Percentiles rank a stretch among this genome's conserved stretches.
Evolutionary conservation across 2,113 vertebrate species (phyloP).

Genomic region (Lampris megalopsis): DNA sequence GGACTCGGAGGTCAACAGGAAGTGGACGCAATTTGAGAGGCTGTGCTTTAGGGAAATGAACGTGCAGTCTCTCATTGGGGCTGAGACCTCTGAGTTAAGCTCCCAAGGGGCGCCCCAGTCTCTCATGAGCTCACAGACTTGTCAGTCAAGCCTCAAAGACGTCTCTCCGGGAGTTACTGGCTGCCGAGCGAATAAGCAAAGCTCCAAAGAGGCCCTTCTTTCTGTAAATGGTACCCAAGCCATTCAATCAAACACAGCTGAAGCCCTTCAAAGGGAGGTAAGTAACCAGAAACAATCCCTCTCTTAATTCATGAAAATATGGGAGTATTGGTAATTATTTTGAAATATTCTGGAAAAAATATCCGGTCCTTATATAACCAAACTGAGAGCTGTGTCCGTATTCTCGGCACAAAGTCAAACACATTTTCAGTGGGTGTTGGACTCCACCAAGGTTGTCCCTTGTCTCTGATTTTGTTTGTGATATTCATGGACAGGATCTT

Average conservation of each 20-base stretch:
- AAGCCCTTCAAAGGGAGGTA: conserved; percentile 89
- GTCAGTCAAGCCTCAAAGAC: conserved; percentile 39
- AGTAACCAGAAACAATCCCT: conserved; percentile 6
- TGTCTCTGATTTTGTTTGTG: too few relatives aligned
- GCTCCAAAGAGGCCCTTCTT: conserved; percentile 6
- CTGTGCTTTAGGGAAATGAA: conserved; percentile 86
- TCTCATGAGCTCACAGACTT: conserved; percentile 14
- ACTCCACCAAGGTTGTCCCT: too few relatives aligned
- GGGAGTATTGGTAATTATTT: too few relatives aligned
- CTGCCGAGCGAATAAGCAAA: conserved; percentile 20
- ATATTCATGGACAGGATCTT: too few relatives aligned
- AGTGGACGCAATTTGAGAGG: conserved; percentile 93
- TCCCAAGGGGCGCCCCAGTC: conserved; percentile 21
- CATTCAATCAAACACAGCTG: conserved; percentile 58
- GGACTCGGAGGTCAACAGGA: conserved; percentile 90
- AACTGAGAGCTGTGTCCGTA: too few relatives aligned
- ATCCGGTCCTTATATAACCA: too few relatives aligned
- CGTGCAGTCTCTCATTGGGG: conserved; percentile 70
- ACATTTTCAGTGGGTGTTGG: too few relatives aligned
- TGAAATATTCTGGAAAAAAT: too few relatives aligned
- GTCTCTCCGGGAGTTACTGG: not conserved
- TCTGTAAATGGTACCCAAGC: conserved; percentile 42
- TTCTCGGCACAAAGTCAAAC: too few relatives aligned
- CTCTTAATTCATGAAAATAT: not conserved
- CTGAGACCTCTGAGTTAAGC: conserved; percentile 51